A percentile compares a stretch with the other conserved stretches of the same genome.
Evolutionary conservation across 1,140 invertebrate genomes (phyloP).

Genomic region (Copidosoma floridanum): DNA sequence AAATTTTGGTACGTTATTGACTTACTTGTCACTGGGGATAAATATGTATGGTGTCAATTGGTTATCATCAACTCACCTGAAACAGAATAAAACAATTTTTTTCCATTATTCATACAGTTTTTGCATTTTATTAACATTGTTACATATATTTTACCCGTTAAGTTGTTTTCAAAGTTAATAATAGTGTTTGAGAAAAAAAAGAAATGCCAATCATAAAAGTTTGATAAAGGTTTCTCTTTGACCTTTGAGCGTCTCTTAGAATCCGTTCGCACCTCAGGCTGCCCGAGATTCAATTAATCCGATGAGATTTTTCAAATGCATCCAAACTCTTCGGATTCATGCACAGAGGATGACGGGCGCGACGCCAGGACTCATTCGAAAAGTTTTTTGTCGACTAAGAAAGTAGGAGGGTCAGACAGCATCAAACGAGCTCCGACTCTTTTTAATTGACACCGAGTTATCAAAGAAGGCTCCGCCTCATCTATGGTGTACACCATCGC

Average conservation of each 20-base stretch:
- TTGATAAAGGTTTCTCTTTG: background rate
- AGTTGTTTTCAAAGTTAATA: background rate
- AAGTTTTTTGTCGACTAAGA: constrained; percentile 14
- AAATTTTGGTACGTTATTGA: background rate
- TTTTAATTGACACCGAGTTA: no score
- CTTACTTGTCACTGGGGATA: background rate
- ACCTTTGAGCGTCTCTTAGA: background rate
- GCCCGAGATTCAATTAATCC: constrained; percentile 18
- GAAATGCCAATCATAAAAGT: constrained; percentile 14
- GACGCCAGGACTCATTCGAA: no score
- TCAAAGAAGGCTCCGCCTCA: no score
- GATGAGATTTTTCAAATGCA: constrained; percentile 21
- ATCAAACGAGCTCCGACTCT: no score
- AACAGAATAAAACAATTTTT: constrained; percentile 15
- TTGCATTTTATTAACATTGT: no score
- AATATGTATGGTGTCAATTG: no score
- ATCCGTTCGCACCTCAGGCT: background rate
- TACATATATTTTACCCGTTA: background rate
- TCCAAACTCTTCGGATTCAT: background rate
- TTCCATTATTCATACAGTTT: no score
- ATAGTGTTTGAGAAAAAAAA: background rate
- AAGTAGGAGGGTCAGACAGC: no score
- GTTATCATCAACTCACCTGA: constrained; percentile 10
- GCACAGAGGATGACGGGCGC: constrained; percentile 14
- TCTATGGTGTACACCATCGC: no score